These are phyloP conservation scores for Melinaea menophilus DNA, from an alignment of 2,888 invertebrate genomes.

Conservation along the genomic window DNA sequence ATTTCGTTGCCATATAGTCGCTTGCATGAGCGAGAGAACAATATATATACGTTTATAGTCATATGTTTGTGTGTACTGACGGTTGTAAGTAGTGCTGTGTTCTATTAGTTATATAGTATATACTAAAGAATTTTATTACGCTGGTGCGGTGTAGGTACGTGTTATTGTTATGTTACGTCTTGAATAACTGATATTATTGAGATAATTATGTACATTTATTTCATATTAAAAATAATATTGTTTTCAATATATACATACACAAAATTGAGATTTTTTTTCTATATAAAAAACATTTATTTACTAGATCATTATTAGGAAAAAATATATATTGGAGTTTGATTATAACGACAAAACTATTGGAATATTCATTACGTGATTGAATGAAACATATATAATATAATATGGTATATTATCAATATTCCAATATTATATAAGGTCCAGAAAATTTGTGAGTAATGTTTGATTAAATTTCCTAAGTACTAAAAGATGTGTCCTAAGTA, in stretches of 20 bases:
- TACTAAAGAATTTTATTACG: conserved; percentile 35
- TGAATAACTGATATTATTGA: too few relatives aligned
- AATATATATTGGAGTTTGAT: too few relatives aligned
- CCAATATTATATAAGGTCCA: background rate
- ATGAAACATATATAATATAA: too few relatives aligned
- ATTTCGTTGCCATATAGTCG: conserved; percentile 40
- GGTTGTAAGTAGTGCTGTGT: conserved; percentile 35
- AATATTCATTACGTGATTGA: too few relatives aligned
- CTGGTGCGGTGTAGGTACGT: conserved; percentile 22
- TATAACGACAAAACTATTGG: too few relatives aligned
- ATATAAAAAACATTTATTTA: too few relatives aligned
- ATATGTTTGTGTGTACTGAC: conserved; percentile 34
- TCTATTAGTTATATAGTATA: conserved; percentile 31
- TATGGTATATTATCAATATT: background rate
- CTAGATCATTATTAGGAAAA: too few relatives aligned
- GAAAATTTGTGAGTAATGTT: background rate
- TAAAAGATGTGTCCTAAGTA: conserved; percentile 23
- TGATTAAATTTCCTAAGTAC: conserved; percentile 4
- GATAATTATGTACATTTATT: too few relatives aligned
- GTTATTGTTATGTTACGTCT: too few relatives aligned
- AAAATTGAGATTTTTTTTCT: too few relatives aligned
- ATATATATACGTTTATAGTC: conserved; percentile 29
- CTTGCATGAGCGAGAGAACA: conserved; percentile 41
- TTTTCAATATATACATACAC: too few relatives aligned
- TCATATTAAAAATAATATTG: too few relatives aligned